Conservation (phyloP, 2,797 vertebrate species). For the Jordanella pulchra region DNA sequence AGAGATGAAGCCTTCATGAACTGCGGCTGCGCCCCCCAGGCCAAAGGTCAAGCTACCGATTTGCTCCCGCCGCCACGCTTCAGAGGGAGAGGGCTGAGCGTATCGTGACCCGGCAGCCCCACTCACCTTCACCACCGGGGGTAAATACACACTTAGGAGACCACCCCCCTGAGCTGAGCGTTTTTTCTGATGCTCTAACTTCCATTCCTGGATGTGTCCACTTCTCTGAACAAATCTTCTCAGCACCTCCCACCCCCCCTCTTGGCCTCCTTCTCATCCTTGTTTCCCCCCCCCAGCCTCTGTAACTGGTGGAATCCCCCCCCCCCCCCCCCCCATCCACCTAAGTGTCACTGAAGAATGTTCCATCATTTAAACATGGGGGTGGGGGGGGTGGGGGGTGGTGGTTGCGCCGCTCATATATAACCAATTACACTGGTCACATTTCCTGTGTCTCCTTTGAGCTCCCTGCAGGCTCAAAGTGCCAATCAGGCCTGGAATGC, state of each 20-base stretch:
- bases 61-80: conserved; percentile 47
- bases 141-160: conserved; percentile 43
- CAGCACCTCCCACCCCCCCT: not conserved
- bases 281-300: conserved; percentile 26
- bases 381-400: conserved; percentile 31
- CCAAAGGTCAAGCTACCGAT: conserved; percentile 74
- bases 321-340: conserved; percentile 68
- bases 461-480: conserved; percentile 82
- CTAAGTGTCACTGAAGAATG: conserved; percentile 80
- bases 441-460: conserved; percentile 85
- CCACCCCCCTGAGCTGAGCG: conserved; percentile 23
- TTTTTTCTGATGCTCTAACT: conserved; percentile 20
- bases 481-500: conserved; percentile 86
- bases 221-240: conserved; percentile 23
- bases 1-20: conserved; percentile 68
- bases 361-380: conserved; percentile 76
- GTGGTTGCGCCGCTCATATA: conserved; percentile 78
- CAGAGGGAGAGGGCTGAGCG: conserved; percentile 54
- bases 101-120: conserved; percentile 57
- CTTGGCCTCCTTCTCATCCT: conserved; percentile 19
- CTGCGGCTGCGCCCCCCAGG: conserved; percentile 43
- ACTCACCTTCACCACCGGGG: conserved; percentile 28
- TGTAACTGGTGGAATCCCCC: conserved; percentile 56
- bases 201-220: conserved; percentile 17
- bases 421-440: conserved; percentile 85